Evolutionary conservation across 2,113 vertebrate species (phyloP).

Genomic region (Tachysurus vachellii): DNA sequence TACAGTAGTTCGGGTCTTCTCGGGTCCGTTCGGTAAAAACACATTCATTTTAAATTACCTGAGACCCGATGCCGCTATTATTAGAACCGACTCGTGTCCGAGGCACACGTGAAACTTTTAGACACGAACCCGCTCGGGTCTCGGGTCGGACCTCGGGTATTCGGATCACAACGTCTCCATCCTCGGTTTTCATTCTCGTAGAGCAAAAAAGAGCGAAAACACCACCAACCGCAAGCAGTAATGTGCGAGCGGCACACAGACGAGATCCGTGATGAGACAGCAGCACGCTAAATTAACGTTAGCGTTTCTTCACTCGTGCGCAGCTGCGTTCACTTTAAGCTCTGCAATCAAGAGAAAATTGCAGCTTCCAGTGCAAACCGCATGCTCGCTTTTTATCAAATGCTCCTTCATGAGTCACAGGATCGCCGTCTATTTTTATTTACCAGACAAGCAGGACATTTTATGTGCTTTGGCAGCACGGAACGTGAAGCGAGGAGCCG

Average conservation of each 20-base stretch:
- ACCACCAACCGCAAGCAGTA: conserved; percentile 15
- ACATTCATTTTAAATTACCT: no score
- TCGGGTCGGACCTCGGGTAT: no score
- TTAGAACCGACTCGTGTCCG: no score
- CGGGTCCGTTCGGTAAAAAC: no score
- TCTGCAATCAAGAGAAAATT: conserved; percentile 43
- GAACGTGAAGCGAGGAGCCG: conserved; percentile 3
- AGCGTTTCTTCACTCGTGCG: not conserved
- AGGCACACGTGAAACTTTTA: no score
- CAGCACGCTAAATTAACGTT: conserved; percentile 33
- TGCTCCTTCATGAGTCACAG: conserved; percentile 30
- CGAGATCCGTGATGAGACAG: not conserved
- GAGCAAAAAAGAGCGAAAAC: conserved; percentile 5
- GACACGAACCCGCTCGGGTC: no score
- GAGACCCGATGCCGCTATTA: no score
- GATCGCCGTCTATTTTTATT: conserved; percentile 42
- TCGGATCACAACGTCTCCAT: conserved; percentile 17
- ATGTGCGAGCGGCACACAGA: conserved; percentile 12
- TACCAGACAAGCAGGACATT: conserved; percentile 27
- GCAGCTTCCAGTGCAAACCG: not conserved
- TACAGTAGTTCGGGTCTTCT: no score
- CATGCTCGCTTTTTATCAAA: conserved; percentile 22
- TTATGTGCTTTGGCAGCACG: not conserved
- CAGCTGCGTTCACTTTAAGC: conserved; percentile 37
- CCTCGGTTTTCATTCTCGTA: conserved; percentile 15